These are phyloP conservation scores for Ambastaia sidthimunki DNA, from an alignment of 2,797 vertebrate species.

Conservation along the genomic window DNA sequence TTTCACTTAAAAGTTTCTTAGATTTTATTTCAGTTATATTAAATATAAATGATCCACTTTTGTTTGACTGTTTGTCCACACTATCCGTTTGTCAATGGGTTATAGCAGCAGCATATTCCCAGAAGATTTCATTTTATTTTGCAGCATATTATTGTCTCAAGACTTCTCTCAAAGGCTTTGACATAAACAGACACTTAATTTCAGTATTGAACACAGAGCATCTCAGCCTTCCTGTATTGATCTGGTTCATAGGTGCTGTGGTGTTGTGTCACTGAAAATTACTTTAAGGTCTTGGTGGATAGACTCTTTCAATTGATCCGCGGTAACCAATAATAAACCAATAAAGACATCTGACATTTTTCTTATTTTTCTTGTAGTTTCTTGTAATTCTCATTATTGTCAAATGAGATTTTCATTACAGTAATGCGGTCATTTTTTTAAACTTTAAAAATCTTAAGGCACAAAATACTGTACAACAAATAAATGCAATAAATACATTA, in stretches of 20 bases:
- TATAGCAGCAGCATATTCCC: constrained; percentile 2
- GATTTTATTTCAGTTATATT: background rate
- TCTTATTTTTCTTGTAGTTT: too few relatives aligned
- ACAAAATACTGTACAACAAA: too few relatives aligned
- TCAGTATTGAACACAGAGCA: constrained; percentile 40
- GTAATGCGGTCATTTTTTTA: background rate
- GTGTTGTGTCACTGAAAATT: constrained; percentile 51
- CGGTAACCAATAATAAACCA: background rate
- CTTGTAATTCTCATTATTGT: background rate
- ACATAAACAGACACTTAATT: constrained; percentile 46
- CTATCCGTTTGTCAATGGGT: background rate
- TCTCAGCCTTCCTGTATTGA: constrained; percentile 45
- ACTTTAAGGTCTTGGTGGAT: constrained; percentile 30
- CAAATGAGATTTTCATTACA: background rate
- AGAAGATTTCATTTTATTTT: constrained; percentile 20
- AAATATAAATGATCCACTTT: background rate
- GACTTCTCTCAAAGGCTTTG: constrained; percentile 25
- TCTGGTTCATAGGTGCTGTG: constrained; percentile 43
- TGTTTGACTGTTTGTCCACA: constrained; percentile 9
- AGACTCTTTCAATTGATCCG: background rate
- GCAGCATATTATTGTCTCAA: constrained; percentile 17
- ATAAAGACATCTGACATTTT: background rate
- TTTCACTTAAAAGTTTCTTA: background rate
- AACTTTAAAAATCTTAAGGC: too few relatives aligned
- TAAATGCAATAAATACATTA: too few relatives aligned